Conservation (phyloP, 2,797 vertebrate genomes). For the Coilia nasus region DNA sequence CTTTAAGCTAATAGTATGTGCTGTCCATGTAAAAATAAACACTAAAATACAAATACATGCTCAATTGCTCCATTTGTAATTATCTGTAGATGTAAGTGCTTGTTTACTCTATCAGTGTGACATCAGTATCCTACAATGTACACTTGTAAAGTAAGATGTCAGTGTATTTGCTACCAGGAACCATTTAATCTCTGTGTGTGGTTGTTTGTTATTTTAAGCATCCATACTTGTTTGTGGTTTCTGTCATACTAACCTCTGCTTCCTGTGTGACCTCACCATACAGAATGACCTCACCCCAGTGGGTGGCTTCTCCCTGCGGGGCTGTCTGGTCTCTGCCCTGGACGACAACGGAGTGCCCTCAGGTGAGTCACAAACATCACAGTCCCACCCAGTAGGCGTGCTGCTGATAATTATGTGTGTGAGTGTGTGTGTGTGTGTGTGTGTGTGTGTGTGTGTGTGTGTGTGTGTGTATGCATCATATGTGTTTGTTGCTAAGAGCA, state of each 20-base stretch:
- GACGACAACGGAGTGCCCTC: slow-evolving; percentile 89
- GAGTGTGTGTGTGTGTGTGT: slow-evolving; percentile 24
- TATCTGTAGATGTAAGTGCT: background rate
- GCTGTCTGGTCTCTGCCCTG: slow-evolving; percentile 90
- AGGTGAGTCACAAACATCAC: slow-evolving; percentile 75
- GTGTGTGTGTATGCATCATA: background rate
- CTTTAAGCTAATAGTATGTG: no score
- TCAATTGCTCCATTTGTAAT: background rate
- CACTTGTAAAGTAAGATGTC: background rate
- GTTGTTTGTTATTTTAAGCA: background rate
- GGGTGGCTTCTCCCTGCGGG: slow-evolving; percentile 88
- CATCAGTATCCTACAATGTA: background rate
- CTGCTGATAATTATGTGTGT: background rate
- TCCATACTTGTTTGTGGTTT: slow-evolving; percentile 31
- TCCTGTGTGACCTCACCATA: slow-evolving; percentile 59
- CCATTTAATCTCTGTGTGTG: background rate
- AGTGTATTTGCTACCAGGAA: background rate
- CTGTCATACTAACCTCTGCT: slow-evolving; percentile 47
- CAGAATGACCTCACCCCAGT: slow-evolving; percentile 90
- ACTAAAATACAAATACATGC: no score
- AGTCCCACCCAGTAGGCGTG: slow-evolving; percentile 17
- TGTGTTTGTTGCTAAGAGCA: no score
- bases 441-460: slow-evolving; percentile 22
- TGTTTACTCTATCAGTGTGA: background rate
- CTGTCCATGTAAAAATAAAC: no score